A percentile compares a stretch with the other conserved stretches of the same genome.
These are phyloP conservation scores for Acronicta aceris DNA, from an alignment of 2,888 invertebrate genomes.

Conservation along the genomic window DNA sequence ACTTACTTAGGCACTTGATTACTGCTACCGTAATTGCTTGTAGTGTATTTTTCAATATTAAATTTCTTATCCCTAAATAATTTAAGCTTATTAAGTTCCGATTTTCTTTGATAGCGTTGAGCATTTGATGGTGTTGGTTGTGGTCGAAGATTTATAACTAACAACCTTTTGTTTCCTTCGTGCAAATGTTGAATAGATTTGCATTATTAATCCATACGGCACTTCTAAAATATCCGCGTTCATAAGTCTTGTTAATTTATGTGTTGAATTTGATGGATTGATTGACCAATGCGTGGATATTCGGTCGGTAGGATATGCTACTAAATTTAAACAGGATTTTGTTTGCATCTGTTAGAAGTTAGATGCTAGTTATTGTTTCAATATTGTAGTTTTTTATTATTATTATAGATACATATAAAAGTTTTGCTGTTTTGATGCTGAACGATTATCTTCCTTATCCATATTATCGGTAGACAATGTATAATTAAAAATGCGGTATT, in stretches of 20 bases:
- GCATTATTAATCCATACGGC: constrained; percentile 18
- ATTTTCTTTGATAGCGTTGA: neutral
- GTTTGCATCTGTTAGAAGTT: neutral
- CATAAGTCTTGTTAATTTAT: constrained; percentile 26
- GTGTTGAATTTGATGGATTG: constrained; percentile 24
- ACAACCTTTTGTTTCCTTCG: constrained; percentile 6
- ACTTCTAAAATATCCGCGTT: constrained; percentile 6
- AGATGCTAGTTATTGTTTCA: no score
- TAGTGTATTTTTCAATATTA: neutral
- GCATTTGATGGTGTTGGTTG: neutral
- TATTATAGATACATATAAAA: no score
- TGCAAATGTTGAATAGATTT: constrained; percentile 19
- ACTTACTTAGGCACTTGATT: constrained; percentile 24
- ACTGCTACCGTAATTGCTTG: constrained; percentile 13
- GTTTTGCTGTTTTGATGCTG: no score
- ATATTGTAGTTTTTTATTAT: no score
- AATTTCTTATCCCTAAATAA: neutral
- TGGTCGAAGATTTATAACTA: neutral
- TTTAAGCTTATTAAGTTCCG: neutral
- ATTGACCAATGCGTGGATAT: constrained; percentile 13
- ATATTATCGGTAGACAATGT: constrained; percentile 28
- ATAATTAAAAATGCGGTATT: constrained; percentile 5
- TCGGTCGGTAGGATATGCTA: constrained; percentile 19
- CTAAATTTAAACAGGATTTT: constrained; percentile 16
- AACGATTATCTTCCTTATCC: constrained; percentile 18